A percentile compares a stretch with the other conserved stretches of the same genome.
These are phyloP conservation scores for Platerodrilus igneus DNA, from an alignment of 2,888 invertebrate species.

Conservation along the genomic window DNA sequence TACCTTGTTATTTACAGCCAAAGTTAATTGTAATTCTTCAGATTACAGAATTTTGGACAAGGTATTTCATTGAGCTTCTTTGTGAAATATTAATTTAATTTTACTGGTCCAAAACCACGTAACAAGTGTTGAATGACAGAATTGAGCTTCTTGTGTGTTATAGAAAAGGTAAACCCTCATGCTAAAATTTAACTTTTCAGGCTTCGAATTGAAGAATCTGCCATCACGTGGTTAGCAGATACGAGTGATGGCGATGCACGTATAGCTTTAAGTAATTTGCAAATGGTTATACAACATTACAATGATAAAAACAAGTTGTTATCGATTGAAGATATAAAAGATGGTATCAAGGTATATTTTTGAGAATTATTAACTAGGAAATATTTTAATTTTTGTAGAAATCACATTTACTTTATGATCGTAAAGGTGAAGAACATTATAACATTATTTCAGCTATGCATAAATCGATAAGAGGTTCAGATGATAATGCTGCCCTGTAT, in stretches of 20 bases:
- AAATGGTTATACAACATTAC: slow-evolving; percentile 61
- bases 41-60: too few relatives aligned
- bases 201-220: slow-evolving; percentile 53
- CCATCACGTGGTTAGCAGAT: slow-evolving; percentile 66
- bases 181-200: slow-evolving; percentile 28
- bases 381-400: slow-evolving; percentile 52
- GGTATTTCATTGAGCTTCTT: too few relatives aligned
- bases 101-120: too few relatives aligned
- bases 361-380: background rate
- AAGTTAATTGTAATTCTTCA: too few relatives aligned
- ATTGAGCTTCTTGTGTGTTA: too few relatives aligned
- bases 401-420: slow-evolving; percentile 73
- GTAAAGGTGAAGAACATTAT: slow-evolving; percentile 78
- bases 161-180: too few relatives aligned
- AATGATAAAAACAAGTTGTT: slow-evolving; percentile 50
- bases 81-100: too few relatives aligned
- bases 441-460: slow-evolving; percentile 78
- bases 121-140: too few relatives aligned
- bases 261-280: slow-evolving; percentile 70
- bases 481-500: slow-evolving; percentile 75
- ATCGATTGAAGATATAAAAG: slow-evolving; percentile 63
- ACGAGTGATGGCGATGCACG: slow-evolving; percentile 80
- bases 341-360: slow-evolving; percentile 60
- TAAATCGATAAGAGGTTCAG: slow-evolving; percentile 76
- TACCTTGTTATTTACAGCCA: too few relatives aligned